A percentile compares a stretch with the other conserved stretches of the same genome.
phyloP scores from a whole-genome alignment of 2,888 invertebrate species.

The Trypoxylon attenuatum region DNA sequence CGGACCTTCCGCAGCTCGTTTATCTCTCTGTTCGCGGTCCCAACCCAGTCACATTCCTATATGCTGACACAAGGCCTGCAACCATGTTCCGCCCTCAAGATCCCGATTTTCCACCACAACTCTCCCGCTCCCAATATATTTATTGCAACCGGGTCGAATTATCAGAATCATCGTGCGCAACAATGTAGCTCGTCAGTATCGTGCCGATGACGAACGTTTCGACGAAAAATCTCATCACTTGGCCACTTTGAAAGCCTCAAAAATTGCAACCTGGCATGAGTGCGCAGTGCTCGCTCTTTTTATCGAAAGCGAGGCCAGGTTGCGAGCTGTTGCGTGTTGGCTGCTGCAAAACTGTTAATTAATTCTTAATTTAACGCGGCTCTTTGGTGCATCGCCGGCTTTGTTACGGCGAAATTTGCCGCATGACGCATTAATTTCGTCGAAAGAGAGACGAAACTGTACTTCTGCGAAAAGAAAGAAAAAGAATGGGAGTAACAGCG shows the following conservation, averaged over 20 bases:
- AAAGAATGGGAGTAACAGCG: too few relatives aligned
- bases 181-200: slow-evolving; percentile 32
- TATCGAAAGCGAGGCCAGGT: neutral
- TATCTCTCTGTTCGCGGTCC: slow-evolving; percentile 41
- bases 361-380: neutral
- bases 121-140: too few relatives aligned
- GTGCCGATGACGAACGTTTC: too few relatives aligned
- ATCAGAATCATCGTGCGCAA: too few relatives aligned
- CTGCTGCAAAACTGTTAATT: slow-evolving; percentile 1
- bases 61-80: slow-evolving; percentile 43
- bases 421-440: too few relatives aligned
- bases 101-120: too few relatives aligned
- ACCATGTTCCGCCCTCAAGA: slow-evolving; percentile 30
- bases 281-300: neutral
- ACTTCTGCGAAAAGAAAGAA: neutral
- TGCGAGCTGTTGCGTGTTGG: too few relatives aligned
- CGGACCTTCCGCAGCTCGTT: slow-evolving; percentile 24
- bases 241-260: too few relatives aligned
- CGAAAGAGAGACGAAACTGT: neutral
- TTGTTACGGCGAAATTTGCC: neutral
- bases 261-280: neutral
- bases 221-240: too few relatives aligned
- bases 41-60: slow-evolving; percentile 41
- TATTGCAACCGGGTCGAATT: too few relatives aligned
- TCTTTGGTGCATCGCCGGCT: too few relatives aligned